Evolutionary conservation across 2,888 invertebrate species (phyloP), one percentile per base, ranked within the genome.

Genomic region (Microplitis deprimator): DNA sequence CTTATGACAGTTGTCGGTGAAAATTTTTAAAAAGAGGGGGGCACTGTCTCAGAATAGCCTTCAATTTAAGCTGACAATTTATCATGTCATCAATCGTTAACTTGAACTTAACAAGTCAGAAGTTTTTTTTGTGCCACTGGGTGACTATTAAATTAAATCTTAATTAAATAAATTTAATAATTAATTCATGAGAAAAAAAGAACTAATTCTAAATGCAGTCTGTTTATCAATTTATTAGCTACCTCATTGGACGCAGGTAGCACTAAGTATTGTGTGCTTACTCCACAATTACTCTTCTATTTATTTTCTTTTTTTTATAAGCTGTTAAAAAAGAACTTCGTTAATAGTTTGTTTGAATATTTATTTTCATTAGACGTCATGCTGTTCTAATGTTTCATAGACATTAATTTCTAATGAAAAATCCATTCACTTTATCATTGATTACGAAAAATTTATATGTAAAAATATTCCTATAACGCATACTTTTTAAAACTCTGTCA

Each of bases 401-500:
- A 68, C 68, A 17, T 40, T 10, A 13, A 38, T 64, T 79, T 65
- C 75, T 74, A 71, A 71, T 29, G 69, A 50, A 80, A 62, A 76
- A 75, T 77, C 64, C 79, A 80, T 75, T 29, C 29, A 29, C 4
- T 29, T 77, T 71, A 75, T 60, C 76, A 73, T 50, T 75, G 69
- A 76, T 76, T 77, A 77, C 73, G 76, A 77, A 75, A 77, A 80
- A 76, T 76, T 76, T 77, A 81, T 76, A 81, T 81, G 81, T 80
- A 81, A 81, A 81, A 81, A 81, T 81, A 81, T 81, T 79, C 76
- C 69, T 79, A 77, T 78, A 73, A 79, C 74, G 71, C 70, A 64
- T 70, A 67, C 69, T 77, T 59, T 69, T 71, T 65, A 62, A 20
- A 72, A 75, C 65, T 69, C 38, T 71, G 75, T 77, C 61, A 73